These are phyloP conservation scores for Acleris sparsana DNA, from an alignment of 2,888 invertebrate genomes.

Conservation along the genomic window DNA sequence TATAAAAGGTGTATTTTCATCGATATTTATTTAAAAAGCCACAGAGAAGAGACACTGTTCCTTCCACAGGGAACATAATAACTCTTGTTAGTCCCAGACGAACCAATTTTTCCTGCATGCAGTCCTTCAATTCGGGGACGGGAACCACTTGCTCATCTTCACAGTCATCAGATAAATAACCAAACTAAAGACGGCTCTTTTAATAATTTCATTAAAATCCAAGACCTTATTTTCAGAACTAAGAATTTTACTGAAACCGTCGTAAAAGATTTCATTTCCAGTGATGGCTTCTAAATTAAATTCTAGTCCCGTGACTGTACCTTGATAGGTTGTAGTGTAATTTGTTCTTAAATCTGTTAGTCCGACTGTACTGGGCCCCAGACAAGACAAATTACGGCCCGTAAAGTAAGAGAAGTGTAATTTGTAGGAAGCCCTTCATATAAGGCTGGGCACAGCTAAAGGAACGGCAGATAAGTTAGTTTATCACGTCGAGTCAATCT, in stretches of 20 bases:
- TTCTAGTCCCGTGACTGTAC: constrained; percentile 2
- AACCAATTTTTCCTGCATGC: no score
- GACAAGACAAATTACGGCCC: constrained; percentile 31
- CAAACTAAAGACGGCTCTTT: no score
- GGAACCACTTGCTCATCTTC: no score
- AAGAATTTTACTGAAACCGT: neutral
- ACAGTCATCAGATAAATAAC: no score
- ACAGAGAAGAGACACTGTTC: no score
- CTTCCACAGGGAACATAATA: no score
- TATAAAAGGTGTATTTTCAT: no score
- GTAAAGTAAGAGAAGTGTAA: constrained; percentile 31
- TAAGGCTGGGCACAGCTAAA: constrained; percentile 3
- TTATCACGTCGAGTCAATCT: no score
- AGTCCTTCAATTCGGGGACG: no score
- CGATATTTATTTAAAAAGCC: no score
- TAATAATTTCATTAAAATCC: no score
- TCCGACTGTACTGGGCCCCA: neutral
- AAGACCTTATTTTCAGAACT: neutral
- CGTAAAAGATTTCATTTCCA: neutral
- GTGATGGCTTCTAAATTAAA: constrained; percentile 16
- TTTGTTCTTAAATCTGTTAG: constrained; percentile 17
- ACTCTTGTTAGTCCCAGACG: no score
- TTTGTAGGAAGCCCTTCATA: constrained; percentile 34
- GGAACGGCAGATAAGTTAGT: neutral
- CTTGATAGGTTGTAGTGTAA: constrained; percentile 16